Evolutionary conservation across 1,140 invertebrate species (phyloP), one percentile per base, ranked within the genome.

Genomic region (Scaptomyza graminum): DNA sequence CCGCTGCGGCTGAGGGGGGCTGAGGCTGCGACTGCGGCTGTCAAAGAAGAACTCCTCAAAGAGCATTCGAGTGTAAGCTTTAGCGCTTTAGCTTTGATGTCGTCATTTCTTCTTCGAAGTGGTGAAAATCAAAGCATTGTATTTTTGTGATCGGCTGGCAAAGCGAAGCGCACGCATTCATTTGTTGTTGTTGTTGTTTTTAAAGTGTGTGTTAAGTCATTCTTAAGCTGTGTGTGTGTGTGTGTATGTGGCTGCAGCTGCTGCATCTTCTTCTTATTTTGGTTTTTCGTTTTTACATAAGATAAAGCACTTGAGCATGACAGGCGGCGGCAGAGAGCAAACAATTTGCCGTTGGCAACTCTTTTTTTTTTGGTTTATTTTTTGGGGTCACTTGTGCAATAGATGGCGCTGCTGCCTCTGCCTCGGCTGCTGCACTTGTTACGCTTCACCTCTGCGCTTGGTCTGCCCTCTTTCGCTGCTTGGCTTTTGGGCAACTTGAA

Each of bases 361-460:
- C 28, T 31, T 31, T 3, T 31, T 31, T 31, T 28, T 31, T 25
- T 25, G 2, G 2, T 25, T 25, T 57, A 50, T 54, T 65, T 71
- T 54, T 71, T 71, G 28, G 52, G 46, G 54, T 57, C 68, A 71
- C 68, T 71, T 71, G 68, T 71, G 68, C 68, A 71, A 71, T 65
- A 44, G 65, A 28, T 65, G 68, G 18, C 18, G 18, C 18, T 22
- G 18, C 18, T 7, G 28, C 28, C 28, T 7, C 59, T 55, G 22
- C 60, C 50, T 28, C 25, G 7, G 43, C 52, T 11, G 11, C 34
- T 51, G 16, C 43, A 22, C 13, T 44, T 62, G 46, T 31, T 13
- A 12, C 18, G 28, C 43, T 66, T 41, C 50, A 18, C 18, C 39
- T 39, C 16, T 56, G 54, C 25, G 25, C 39, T 12, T 57, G 22